Evolutionary conservation across 64 coral and sea anemone genomes (phyloP), one percentile per base, ranked within the genome.

Genomic region (Pachyseris speciosa): DNA sequence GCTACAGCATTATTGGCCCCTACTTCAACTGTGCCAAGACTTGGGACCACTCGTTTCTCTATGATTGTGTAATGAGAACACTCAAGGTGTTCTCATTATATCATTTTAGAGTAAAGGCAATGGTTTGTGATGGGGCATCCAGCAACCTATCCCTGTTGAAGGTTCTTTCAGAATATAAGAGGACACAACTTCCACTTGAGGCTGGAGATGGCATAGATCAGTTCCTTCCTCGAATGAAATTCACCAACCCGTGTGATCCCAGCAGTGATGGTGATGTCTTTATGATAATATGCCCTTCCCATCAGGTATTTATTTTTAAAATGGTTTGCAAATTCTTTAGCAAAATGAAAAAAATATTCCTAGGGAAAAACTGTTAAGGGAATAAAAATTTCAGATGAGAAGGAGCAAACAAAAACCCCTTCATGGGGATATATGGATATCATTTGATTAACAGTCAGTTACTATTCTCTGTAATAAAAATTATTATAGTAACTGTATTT

Each of bases 1-100:
- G 37, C 12, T 87, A 87, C 44, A 53, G 42, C 27, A 72, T 87
- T 9, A 52, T 87, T 72, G 84, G 84, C 24, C 84, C 67, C 15
- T 45, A 87, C 34, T 87, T 87, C n/a, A 36, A 67, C 22, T 72
- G 45, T 29, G 84, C 41, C 0, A 33, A 49, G 22, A 29, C 84
- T 2, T 87, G 84, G 84, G 84, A 78, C n/a, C 74, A 78, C 12
- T 51, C 24, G 5, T 51, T 78, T 27, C 7, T 51, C 7, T 78
- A 0, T 26, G 74, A 48, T 9, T 78, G 74, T 26, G 74, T 26
- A 6, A 61, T 61, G 22, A 61, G 58, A 61, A 61, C 20, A 24
- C 58, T 61, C 58, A 61, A 61, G 22, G 58, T 61, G 20, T 61
- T 61, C 22, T 61, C 58, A 24, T 61, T 61, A 25, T 61, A 61